Evolutionary conservation across 2,888 invertebrate genomes (phyloP).

Genomic region (Glomeris marginata): DNA sequence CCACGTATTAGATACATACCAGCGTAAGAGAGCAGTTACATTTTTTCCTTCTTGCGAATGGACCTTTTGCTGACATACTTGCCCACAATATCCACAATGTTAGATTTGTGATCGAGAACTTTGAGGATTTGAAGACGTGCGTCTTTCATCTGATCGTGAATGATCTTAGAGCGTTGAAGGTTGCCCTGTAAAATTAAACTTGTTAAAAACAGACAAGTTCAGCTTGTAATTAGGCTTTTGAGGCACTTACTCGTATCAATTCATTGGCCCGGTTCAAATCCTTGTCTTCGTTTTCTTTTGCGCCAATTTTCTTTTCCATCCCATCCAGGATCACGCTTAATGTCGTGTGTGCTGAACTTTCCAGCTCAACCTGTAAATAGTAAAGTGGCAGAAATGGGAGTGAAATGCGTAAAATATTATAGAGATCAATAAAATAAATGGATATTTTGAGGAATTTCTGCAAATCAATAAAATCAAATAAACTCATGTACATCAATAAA

Average conservation of each 20-base stretch:
- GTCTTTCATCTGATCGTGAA: constrained; percentile 79
- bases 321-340: constrained; percentile 36
- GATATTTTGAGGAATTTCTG: background rate
- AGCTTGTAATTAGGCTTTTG: background rate
- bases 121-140: constrained; percentile 74
- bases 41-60: constrained; percentile 67
- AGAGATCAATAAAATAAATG: background rate
- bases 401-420: background rate
- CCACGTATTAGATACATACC: too few species aligned
- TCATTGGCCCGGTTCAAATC: constrained; percentile 42
- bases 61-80: constrained; percentile 83
- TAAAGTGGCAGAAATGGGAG: too few species aligned
- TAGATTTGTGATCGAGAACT: constrained; percentile 78
- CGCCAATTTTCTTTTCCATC: constrained; percentile 24
- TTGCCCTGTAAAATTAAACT: constrained; percentile 53
- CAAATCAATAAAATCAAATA: constrained; percentile 2
- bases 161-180: constrained; percentile 82
- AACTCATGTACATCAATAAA: background rate
- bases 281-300: constrained; percentile 28
- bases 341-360: constrained; percentile 39
- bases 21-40: background rate
- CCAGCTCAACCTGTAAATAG: constrained; percentile 38
- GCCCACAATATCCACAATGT: constrained; percentile 74
- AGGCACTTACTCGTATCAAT: constrained; percentile 41
- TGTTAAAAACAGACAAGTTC: background rate